Evolutionary conservation across 1,140 invertebrate species (phyloP).

Genomic region (Teleogryllus occipitalis): DNA sequence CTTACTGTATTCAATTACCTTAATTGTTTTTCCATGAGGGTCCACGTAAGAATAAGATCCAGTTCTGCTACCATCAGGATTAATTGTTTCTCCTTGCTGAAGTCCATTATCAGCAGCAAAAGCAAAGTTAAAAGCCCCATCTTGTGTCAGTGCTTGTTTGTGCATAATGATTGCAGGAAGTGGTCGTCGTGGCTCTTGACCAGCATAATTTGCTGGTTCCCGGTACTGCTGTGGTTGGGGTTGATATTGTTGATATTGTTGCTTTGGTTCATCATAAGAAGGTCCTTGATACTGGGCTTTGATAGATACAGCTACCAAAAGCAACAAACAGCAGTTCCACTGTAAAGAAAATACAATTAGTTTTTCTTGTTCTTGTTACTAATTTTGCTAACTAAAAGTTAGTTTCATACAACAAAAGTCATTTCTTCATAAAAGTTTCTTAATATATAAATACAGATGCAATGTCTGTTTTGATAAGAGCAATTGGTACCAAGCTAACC

Average conservation of each 20-base stretch:
- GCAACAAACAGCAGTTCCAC: neutral
- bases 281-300: neutral
- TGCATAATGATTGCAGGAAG: constrained; percentile 34
- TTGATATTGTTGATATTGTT: constrained; percentile 11
- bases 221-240: neutral
- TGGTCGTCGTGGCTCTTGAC: constrained; percentile 23
- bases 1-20: neutral
- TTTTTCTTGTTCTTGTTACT: too few relatives aligned
- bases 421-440: too few relatives aligned
- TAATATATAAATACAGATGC: too few relatives aligned
- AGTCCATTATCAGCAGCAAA: constrained; percentile 57
- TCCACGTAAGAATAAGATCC: constrained; percentile 57
- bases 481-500: too few relatives aligned
- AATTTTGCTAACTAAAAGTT: too few relatives aligned
- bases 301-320: neutral
- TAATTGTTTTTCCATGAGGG: constrained; percentile 46
- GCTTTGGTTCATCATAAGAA: neutral
- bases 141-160: constrained; percentile 38
- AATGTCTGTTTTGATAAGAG: too few relatives aligned
- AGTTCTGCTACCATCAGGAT: constrained; percentile 51
- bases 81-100: constrained; percentile 52
- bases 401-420: too few relatives aligned
- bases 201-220: neutral
- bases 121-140: constrained; percentile 52
- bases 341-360: neutral